Base-by-base conservation (phyloP, 2,113 vertebrate species). In the Todiramphus chloris region DNA sequence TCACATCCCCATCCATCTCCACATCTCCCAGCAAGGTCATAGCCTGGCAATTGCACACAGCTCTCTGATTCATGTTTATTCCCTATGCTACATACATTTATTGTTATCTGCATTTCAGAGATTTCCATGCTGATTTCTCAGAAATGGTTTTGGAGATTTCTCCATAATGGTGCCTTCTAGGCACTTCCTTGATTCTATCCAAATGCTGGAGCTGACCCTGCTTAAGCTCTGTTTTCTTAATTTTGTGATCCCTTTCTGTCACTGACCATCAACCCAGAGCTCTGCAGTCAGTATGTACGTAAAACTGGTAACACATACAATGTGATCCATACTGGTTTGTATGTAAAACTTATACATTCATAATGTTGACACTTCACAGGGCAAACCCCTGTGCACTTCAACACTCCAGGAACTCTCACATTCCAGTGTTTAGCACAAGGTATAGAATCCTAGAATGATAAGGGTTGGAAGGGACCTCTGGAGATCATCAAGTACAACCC, bases 41-140 rank as follows among this genome's bases (percentile, higher is more conserved):
- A 70, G 50, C 27, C 28, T 44, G 51, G 50, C 50, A 51, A 70
- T 7, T 6, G 51, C 44, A 41, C 37, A n/a, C 48, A 83, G 12
- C 15, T 39, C 51, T 39, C 59, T 3, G 8, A 35, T 25, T 31
- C 53, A 9, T 0, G 11, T 18, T 31, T 48, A 55, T 6, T 48
- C n/a, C 48, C 48, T 39, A 10, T 6, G 9, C 33, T 0, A 1
- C 46, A 39, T 2, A 1, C 9, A 4, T 27, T 46, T 46, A 60
- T 1, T 39, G 37, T 28, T 16, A 51, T 2, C 1, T 2, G 43
- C 23, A 11, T 39, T 53, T 59, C 33, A 62, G 51, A 35, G 35
- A 63, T 10, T 16, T 3, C 16, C 44, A 60, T 4, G 12, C 25
- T 20, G 25, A 62, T 25, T 35, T 60, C 58, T 39, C 79, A 67